Percentiles rank a stretch among this genome's conserved stretches.
These are phyloP conservation scores for Elysia crispata DNA, from an alignment of 2,888 invertebrate species.

Conservation along the genomic window DNA sequence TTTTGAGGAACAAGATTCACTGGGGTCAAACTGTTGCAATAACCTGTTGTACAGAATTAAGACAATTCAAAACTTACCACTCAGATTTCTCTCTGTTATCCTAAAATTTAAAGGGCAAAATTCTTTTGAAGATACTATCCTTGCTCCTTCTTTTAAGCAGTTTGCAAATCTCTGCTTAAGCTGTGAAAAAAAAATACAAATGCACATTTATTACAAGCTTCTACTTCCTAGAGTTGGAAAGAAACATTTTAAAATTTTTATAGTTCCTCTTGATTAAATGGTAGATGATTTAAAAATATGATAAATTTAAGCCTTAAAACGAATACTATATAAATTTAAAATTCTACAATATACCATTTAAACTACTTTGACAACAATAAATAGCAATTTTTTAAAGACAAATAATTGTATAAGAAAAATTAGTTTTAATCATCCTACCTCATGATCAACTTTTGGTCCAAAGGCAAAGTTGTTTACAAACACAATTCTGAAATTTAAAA, in stretches of 20 bases:
- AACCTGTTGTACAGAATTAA: no score
- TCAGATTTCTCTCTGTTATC: slow-evolving; percentile 97
- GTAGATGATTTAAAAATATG: not conserved
- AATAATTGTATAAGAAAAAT: no score
- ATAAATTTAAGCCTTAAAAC: no score
- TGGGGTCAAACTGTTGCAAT: no score
- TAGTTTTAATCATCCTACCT: slow-evolving; percentile 53
- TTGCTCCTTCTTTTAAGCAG: slow-evolving; percentile 86
- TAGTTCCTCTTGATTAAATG: no score
- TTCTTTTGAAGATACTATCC: slow-evolving; percentile 98
- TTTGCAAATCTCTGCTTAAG: slow-evolving; percentile 97
- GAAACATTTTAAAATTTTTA: not conserved
- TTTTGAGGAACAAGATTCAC: no score
- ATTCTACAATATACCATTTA: no score
- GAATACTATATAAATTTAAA: no score
- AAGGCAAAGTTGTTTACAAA: slow-evolving; percentile 96
- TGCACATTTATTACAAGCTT: no score
- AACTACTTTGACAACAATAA: no score
- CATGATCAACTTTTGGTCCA: slow-evolving; percentile 96
- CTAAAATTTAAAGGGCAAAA: slow-evolving; percentile 99
- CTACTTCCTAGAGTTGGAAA: no score
- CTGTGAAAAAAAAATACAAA: slow-evolving; percentile 78
- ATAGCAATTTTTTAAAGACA: no score
- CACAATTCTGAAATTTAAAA: slow-evolving; percentile 83
- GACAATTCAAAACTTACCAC: slow-evolving; percentile 81